phyloP scores from a whole-genome alignment of 2,797 vertebrate genomes.

The Syngnathus rostellatus region DNA sequence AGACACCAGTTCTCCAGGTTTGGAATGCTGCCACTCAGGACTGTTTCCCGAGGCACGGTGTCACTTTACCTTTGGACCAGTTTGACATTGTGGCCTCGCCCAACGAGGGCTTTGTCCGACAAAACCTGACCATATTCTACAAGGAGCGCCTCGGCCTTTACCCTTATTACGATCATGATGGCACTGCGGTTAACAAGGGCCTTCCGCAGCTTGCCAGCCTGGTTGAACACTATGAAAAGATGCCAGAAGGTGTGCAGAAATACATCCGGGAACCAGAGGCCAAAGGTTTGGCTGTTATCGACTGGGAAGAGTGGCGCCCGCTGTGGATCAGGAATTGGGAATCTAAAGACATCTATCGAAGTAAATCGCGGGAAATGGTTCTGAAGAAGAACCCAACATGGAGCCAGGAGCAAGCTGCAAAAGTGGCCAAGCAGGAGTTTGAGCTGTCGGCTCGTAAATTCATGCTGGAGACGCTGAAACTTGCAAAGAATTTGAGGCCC shows the following conservation, averaged over 20 bases:
- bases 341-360: slow-evolving; percentile 83
- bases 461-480: slow-evolving; percentile 81
- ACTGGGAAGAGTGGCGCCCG: slow-evolving; percentile 98
- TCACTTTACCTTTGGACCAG: slow-evolving; percentile 72
- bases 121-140: slow-evolving; percentile 95
- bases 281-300: slow-evolving; percentile 86
- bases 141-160: slow-evolving; percentile 87
- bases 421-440: slow-evolving; percentile 83
- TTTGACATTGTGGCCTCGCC: slow-evolving; percentile 86
- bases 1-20: slow-evolving; percentile 82
- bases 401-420: slow-evolving; percentile 68
- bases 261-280: slow-evolving; percentile 75
- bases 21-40: slow-evolving; percentile 95
- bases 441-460: slow-evolving; percentile 79
- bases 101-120: slow-evolving; percentile 87
- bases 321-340: slow-evolving; percentile 97
- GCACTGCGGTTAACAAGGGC: slow-evolving; percentile 69
- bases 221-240: slow-evolving; percentile 66
- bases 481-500: slow-evolving; percentile 77
- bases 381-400: slow-evolving; percentile 63
- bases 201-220: slow-evolving; percentile 88
- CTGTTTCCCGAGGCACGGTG: slow-evolving; percentile 76
- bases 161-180: slow-evolving; percentile 70
- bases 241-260: slow-evolving; percentile 66
- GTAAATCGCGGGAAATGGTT: slow-evolving; percentile 71